Conservation (phyloP, 2,888 invertebrate genomes). For the Eristalis intricaria region DNA sequence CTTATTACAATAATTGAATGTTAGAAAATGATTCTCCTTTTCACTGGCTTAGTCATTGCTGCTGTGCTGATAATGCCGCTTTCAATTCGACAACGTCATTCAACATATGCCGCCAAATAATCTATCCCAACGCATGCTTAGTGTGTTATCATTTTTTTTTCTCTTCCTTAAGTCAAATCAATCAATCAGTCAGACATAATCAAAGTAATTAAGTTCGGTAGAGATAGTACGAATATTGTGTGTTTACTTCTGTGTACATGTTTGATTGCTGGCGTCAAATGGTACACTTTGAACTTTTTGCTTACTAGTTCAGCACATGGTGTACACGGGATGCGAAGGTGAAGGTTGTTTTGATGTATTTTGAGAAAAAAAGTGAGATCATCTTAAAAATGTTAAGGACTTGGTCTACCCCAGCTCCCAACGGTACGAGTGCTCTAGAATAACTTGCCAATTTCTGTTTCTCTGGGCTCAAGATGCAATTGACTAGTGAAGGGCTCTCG, state of each 20-base stretch:
- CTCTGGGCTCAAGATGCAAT: no score
- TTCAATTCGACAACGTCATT: not conserved
- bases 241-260: not conserved
- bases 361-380: no score
- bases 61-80: not conserved
- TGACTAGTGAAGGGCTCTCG: no score
- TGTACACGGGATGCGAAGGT: no score
- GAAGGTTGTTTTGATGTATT: no score
- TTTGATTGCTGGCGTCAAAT: not conserved
- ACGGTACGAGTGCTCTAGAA: no score
- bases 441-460: no score
- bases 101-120: conserved; percentile 2
- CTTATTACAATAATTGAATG: conserved; percentile 31
- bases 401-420: no score
- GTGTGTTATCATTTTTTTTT: conserved; percentile 13
- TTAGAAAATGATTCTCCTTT: not conserved
- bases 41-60: not conserved
- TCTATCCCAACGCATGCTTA: not conserved
- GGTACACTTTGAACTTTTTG: not conserved
- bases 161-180: conserved; percentile 1
- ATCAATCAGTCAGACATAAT: conserved; percentile 7
- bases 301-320: not conserved
- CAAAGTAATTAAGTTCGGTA: not conserved
- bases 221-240: not conserved
- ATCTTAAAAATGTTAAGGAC: no score